These are phyloP conservation scores for Crotalus tigris DNA, from an alignment of 2,113 vertebrate species.

Conservation along the genomic window DNA sequence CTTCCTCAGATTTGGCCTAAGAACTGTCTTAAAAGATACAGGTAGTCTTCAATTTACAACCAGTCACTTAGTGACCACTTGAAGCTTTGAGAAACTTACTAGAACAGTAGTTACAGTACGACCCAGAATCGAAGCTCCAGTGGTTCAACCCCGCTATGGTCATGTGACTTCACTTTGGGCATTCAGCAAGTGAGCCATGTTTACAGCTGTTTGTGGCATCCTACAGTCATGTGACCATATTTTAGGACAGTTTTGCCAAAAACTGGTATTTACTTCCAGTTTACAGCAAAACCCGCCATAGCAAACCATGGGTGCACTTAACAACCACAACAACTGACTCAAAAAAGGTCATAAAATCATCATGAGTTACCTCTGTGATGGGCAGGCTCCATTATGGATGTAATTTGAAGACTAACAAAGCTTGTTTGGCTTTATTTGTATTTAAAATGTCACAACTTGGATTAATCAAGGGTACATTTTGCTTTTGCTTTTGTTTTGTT, in stretches of 20 bases:
- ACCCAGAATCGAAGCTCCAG: neutral
- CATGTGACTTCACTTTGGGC: neutral
- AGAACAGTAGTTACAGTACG: neutral
- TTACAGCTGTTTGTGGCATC: neutral
- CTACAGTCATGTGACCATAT: too few species aligned
- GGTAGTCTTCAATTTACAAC: neutral
- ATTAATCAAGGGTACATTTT: neutral
- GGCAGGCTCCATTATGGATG: too few species aligned
- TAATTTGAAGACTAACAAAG: too few species aligned
- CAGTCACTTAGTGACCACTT: neutral
- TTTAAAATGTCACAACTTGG: neutral
- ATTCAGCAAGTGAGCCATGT: neutral
- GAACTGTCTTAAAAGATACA: neutral
- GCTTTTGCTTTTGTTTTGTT: neutral
- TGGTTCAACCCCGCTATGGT: neutral
- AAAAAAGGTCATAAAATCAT: too few species aligned
- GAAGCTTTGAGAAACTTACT: neutral
- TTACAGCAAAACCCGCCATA: neutral
- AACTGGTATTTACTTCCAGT: neutral
- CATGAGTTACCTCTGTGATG: too few species aligned
- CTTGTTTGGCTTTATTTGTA: neutral
- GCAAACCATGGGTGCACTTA: neutral
- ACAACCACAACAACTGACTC: too few species aligned
- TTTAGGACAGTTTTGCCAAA: neutral
- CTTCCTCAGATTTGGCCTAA: neutral